A percentile compares a stretch with the other conserved stretches of the same genome.
Evolutionary conservation across 1,140 invertebrate genomes (phyloP).

Genomic region (Orussus abietinus): DNA sequence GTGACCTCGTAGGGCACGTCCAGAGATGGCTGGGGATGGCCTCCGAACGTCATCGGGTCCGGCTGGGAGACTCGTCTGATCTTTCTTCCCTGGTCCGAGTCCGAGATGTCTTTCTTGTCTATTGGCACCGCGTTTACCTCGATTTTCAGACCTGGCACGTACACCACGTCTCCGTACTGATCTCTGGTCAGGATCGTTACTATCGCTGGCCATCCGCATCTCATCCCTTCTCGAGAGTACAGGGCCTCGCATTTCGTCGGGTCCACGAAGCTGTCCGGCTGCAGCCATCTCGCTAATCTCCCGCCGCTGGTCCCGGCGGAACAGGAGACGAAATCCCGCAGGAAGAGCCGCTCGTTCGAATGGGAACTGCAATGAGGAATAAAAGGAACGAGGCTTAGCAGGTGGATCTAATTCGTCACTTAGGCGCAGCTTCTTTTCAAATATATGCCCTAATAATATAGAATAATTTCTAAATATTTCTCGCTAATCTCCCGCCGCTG

Average conservation of each 20-base stretch:
- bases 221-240: conserved; percentile 70
- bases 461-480: no score
- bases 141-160: conserved; percentile 77
- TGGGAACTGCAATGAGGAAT: conserved; percentile 59
- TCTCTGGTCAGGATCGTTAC: conserved; percentile 84
- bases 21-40: conserved; percentile 65
- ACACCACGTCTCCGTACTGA: conserved; percentile 86
- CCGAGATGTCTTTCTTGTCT: conserved; percentile 61
- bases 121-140: conserved; percentile 72
- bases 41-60: conserved; percentile 68
- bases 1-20: conserved; percentile 84
- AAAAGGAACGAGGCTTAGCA: no score
- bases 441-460: no score
- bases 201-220: conserved; percentile 76
- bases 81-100: conserved; percentile 54
- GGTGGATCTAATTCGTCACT: no score
- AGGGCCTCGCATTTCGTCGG: conserved; percentile 80
- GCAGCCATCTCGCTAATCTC: conserved; percentile 87
- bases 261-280: conserved; percentile 89
- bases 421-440: no score
- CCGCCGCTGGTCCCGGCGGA: conserved; percentile 84
- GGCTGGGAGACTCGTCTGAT: conserved; percentile 61
- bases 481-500: conserved; percentile 85
- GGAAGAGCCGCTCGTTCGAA: conserved; percentile 89
- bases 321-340: conserved; percentile 88